Percentiles rank a stretch among this genome's conserved stretches.
Conservation (phyloP, 2,113 vertebrate genomes). For the Jacana jacana region DNA sequence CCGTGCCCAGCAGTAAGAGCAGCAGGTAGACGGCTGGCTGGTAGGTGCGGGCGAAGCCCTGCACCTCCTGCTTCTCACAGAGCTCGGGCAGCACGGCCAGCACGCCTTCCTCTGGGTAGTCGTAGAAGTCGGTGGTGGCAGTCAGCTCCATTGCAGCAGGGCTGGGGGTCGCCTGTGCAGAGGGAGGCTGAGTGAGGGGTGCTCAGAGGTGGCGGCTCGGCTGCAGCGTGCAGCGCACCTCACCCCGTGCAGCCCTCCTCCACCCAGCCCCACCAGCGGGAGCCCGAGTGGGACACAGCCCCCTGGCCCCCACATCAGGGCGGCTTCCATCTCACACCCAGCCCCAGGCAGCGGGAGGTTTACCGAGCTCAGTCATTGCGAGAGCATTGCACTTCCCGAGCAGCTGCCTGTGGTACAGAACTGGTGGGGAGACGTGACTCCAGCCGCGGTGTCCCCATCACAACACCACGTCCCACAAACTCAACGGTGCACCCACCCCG, state of each 20-base stretch:
- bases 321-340: neutral
- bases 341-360: accelerated
- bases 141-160: neutral
- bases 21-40: constrained; percentile 77
- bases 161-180: neutral
- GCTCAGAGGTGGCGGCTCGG: accelerated
- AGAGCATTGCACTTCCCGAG: neutral
- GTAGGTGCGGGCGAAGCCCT: constrained; percentile 72
- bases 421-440: neutral
- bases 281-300: accelerated
- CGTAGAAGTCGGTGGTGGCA: constrained; percentile 16
- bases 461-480: accelerated
- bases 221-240: accelerated
- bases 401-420: neutral
- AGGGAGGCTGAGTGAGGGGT: neutral
- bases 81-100: constrained; percentile 19
- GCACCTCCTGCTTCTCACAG: constrained; percentile 73
- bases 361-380: accelerated
- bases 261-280: accelerated
- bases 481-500: accelerated
- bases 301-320: accelerated
- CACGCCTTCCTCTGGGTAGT: neutral
- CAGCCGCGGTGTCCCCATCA: accelerated
- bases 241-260: neutral
- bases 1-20: constrained; percentile 79